Conservation (phyloP, 53 echinoderm and acorn worm genomes). For the Zoroaster sp. region DNA sequence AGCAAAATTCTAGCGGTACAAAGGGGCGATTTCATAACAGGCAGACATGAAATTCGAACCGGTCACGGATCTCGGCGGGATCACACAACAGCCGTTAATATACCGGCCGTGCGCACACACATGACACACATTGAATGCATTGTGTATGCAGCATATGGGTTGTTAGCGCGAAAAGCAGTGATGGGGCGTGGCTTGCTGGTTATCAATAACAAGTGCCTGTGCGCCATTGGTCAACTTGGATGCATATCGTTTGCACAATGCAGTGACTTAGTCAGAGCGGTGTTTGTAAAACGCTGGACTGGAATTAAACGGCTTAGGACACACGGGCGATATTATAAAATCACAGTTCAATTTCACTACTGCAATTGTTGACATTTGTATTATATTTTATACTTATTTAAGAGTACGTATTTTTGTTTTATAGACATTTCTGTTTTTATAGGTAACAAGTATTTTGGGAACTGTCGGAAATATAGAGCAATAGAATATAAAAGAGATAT, state of each 20-base stretch:
- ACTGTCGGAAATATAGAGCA: too few species aligned
- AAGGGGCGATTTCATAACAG: constrained; percentile 60
- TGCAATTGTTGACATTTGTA: not conserved
- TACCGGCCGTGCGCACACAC: not conserved
- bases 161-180: constrained; percentile 1
- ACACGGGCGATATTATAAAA: not conserved
- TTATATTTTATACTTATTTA: too few species aligned
- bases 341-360: not conserved
- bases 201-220: not conserved
- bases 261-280: constrained; percentile 26
- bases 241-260: not conserved
- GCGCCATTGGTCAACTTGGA: constrained; percentile 1
- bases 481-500: too few species aligned
- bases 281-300: constrained; percentile 8
- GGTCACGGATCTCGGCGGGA: constrained; percentile 54
- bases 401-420: too few species aligned
- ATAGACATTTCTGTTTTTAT: too few species aligned
- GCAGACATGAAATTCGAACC: constrained; percentile 52
- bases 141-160: not conserved
- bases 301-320: not conserved
- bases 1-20: constrained; percentile 59
- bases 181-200: constrained; percentile 35
- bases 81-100: constrained; percentile 57
- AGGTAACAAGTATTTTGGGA: too few species aligned
- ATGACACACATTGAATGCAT: not conserved